phyloP scores from a whole-genome alignment of 2,797 vertebrate species.

The Pampus argenteus region DNA sequence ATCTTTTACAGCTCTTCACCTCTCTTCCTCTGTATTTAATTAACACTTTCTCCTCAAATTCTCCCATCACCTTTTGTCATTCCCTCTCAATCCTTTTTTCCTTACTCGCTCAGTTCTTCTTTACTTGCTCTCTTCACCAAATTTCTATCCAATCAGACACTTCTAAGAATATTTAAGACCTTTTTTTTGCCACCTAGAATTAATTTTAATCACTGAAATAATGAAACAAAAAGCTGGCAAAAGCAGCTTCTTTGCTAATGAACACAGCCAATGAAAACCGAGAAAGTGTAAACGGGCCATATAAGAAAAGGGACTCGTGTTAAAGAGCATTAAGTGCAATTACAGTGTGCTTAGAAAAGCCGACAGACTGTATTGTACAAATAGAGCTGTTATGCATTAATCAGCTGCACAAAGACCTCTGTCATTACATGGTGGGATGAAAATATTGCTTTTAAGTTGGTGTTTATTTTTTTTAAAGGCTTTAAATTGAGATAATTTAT shows the following conservation, averaged over 20 bases:
- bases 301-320: constrained; percentile 11
- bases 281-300: constrained; percentile 8
- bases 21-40: constrained; percentile 1
- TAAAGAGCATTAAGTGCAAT: constrained; percentile 11
- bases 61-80: not conserved
- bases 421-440: not conserved
- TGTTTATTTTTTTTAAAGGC: not conserved
- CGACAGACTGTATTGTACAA: not conserved
- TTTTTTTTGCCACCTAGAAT: constrained; percentile 31
- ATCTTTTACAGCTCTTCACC: not conserved
- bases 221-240: constrained; percentile 19
- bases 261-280: constrained; percentile 14
- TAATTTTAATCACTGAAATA: not conserved
- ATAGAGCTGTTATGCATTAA: constrained; percentile 4
- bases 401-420: constrained; percentile 3
- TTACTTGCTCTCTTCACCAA: not conserved
- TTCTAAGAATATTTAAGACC: not conserved
- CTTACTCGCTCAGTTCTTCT: not conserved
- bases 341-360: constrained; percentile 10
- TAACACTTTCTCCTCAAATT: not conserved
- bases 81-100: not conserved
- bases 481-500: not conserved
- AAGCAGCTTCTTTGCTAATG: constrained; percentile 4
- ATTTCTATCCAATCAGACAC: not conserved
- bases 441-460: not conserved